Evolutionary conservation across 2,113 vertebrate genomes (phyloP).

Genomic region (Planiliza haematocheilus): DNA sequence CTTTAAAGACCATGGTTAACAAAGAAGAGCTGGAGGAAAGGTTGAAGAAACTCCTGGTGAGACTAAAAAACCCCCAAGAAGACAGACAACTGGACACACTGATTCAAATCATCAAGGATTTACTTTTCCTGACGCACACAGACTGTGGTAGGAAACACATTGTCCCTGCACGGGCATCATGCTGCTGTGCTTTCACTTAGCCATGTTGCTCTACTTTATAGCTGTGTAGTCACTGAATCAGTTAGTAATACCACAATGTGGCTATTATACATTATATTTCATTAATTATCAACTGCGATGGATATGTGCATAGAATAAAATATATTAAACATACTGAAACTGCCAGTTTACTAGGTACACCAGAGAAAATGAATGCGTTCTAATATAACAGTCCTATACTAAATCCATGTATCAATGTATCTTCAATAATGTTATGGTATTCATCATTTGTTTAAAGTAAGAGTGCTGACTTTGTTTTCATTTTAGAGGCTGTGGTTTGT

Average conservation of each 20-base stretch:
- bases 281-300: neutral
- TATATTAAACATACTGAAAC: too few species aligned
- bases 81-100: constrained; percentile 86
- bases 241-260: neutral
- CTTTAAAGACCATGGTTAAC: constrained; percentile 69
- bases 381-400: too few species aligned
- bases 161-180: neutral
- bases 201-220: neutral
- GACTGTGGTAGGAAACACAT: constrained; percentile 83
- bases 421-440: too few species aligned
- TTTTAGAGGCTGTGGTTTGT: too few species aligned
- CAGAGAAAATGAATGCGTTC: too few species aligned
- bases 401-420: too few species aligned
- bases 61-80: constrained; percentile 88
- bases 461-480: too few species aligned
- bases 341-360: too few species aligned
- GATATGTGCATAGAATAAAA: too few species aligned
- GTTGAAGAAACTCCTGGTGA: constrained; percentile 89
- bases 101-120: constrained; percentile 91
- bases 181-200: neutral
- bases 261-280: neutral
- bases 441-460: too few species aligned
- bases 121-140: constrained; percentile 86
- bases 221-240: neutral
- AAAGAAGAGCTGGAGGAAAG: constrained; percentile 83